Base-by-base conservation (phyloP, 2,888 invertebrate species). In the Yponomeuta malinellus region DNA sequence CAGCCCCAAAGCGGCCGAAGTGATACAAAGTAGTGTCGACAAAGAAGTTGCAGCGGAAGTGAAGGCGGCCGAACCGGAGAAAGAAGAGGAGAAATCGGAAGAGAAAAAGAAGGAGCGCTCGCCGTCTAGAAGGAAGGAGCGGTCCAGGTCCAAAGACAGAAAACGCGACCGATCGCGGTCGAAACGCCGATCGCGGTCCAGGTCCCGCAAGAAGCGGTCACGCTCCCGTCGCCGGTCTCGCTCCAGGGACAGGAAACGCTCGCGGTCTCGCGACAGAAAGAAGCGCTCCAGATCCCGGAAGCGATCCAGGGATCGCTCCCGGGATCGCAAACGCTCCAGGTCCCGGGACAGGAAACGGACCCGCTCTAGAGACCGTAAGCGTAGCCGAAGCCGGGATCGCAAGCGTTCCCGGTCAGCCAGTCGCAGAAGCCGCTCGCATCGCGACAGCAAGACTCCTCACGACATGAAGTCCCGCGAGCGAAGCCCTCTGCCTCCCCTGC, bases 321-420 rank as follows among this genome's bases (percentile, higher is more conserved):
- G 93, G 29, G 95, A 95, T 59, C 90, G 93, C 70, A 93, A 95
- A 81, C 83, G 93, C 52, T 93, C 94, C 10, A 86, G 93, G 69
- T 94, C 94, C 0, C 87, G 94, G 68, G 93, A 94, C 63, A 88
- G 93, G 43, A 94, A 93, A 76, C 89, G 93, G n/a, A 90, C 93
- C 0, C 85, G 93, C 0, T 94, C 94, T 1, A 86, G 93, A 68
- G 93, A 93, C 73, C 90, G 85, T 74, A 93, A 86, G 81, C 85
- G 87, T 29, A 84, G 93, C 0, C 86, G 92, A 23, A 93, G 93
- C 0, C 81, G 88, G 52, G 92, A 93, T 52, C 85, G 89, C 66
- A 92, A 92, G 75, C 83, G 93, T 1, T 89, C 90, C 2, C 85
- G 87, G 2, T 90, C 91, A 23, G 77, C 87, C 74, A 87, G 88